Evolutionary conservation across 1,140 invertebrate genomes (phyloP).

Genomic region (Drosophila sturtevanti): DNA sequence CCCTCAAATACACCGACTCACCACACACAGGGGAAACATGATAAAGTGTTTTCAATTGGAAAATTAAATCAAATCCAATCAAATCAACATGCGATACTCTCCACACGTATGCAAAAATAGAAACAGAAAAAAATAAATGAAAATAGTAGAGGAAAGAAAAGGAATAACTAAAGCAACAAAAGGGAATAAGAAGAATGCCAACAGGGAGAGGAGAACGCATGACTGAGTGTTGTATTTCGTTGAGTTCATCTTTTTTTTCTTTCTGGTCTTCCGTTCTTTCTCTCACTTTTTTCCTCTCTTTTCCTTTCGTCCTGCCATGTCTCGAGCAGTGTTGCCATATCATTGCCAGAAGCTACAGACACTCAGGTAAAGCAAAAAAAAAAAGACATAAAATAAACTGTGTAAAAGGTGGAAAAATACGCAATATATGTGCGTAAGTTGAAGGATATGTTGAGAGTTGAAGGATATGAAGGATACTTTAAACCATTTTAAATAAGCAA

Average conservation of each 20-base stretch:
- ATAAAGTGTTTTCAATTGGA: constrained; percentile 81
- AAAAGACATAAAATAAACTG: constrained; percentile 1
- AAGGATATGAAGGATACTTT: neutral
- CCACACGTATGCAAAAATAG: constrained; percentile 33
- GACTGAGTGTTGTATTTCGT: constrained; percentile 46
- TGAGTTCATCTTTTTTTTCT: constrained; percentile 4
- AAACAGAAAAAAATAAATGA: constrained; percentile 14
- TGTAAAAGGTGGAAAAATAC: neutral
- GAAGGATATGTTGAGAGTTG: neutral
- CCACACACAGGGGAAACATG: constrained; percentile 45
- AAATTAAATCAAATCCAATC: constrained; percentile 81
- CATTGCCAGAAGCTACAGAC: constrained; percentile 51
- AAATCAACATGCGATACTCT: constrained; percentile 71
- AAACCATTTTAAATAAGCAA: neutral
- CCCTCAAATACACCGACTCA: too few relatives aligned
- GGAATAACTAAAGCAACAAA: constrained; percentile 1
- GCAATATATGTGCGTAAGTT: neutral
- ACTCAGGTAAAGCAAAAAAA: constrained; percentile 13
- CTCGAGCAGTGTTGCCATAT: constrained; percentile 56
- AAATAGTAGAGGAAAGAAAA: neutral
- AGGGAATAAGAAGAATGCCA: constrained; percentile 31
- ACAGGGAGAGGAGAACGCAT: constrained; percentile 52
- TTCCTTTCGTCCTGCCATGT: constrained; percentile 25
- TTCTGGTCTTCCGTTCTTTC: constrained; percentile 8
- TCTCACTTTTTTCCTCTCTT: neutral